A percentile compares a stretch with the other conserved stretches of the same genome.
Evolutionary conservation across 1,140 invertebrate species (phyloP).

Genomic region (Atopsyche davidsoni): DNA sequence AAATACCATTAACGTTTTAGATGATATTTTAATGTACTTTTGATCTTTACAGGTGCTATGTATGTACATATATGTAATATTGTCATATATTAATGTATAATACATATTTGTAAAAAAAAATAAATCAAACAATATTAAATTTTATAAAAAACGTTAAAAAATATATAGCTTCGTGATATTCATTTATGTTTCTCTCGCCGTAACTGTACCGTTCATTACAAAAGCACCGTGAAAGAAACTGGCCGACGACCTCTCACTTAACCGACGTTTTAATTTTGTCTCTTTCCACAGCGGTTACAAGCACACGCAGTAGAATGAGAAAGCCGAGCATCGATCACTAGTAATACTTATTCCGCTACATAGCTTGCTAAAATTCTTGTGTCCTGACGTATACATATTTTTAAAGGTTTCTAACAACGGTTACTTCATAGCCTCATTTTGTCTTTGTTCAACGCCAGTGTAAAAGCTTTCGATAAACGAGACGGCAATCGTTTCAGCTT

Average conservation of each 20-base stretch:
- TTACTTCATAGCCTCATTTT: slow-evolving; percentile 3
- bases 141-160: no score
- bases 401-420: slow-evolving; percentile 13
- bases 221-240: slow-evolving; percentile 31
- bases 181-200: neutral
- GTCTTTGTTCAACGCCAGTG: neutral
- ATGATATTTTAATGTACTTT: no score
- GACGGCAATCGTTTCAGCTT: neutral
- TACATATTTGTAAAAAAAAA: no score
- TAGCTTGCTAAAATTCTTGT: slow-evolving; percentile 29
- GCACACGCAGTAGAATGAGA: slow-evolving; percentile 4
- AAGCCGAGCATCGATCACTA: neutral
- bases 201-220: slow-evolving; percentile 25
- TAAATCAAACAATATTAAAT: no score
- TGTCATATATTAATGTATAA: no score
- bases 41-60: neutral
- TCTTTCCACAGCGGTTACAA: neutral
- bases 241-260: slow-evolving; percentile 29
- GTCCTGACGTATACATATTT: slow-evolving; percentile 29
- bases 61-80: no score
- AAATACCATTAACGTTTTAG: no score
- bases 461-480: slow-evolving; percentile 2
- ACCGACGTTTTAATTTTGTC: slow-evolving; percentile 19
- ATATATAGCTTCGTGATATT: no score
- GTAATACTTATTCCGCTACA: slow-evolving; percentile 13